Percentiles rank a stretch among this genome's conserved stretches.
Evolutionary conservation across 2,797 vertebrate genomes (phyloP).

Genomic region (Telmatherina bonti): DNA sequence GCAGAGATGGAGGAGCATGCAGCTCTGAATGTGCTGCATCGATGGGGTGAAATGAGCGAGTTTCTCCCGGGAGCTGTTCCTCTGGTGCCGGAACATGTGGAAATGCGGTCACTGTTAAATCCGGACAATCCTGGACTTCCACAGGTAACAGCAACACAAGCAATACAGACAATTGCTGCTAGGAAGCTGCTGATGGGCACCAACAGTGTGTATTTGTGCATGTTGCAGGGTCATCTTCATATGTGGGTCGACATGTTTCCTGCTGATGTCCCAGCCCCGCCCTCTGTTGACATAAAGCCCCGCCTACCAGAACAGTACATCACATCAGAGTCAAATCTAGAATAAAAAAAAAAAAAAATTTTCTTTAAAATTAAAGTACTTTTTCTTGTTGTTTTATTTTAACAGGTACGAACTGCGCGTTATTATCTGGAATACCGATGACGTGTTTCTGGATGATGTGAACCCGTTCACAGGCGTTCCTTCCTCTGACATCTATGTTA

Average conservation of each 20-base stretch:
- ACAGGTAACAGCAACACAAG: conserved; percentile 81
- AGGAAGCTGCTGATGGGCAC: background rate
- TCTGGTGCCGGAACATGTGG: conserved; percentile 93
- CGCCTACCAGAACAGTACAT: conserved; percentile 89
- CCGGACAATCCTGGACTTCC: conserved; percentile 86
- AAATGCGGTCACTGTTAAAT: conserved; percentile 88
- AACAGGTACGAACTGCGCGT: conserved; percentile 92
- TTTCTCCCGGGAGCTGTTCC: conserved; percentile 82
- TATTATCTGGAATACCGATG: conserved; percentile 94
- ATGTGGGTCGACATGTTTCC: conserved; percentile 99
- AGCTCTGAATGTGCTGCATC: conserved; percentile 88
- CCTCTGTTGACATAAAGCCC: conserved; percentile 92
- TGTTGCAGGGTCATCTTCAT: conserved; percentile 89
- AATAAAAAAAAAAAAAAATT: background rate
- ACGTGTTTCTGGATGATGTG: conserved; percentile 92
- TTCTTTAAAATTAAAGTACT: background rate
- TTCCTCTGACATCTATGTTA: conserved; percentile 95
- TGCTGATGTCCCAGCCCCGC: conserved; percentile 88
- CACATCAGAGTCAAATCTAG: background rate
- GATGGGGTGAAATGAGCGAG: conserved; percentile 92
- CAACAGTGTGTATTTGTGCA: conserved; percentile 2
- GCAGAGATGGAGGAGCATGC: conserved; percentile 87
- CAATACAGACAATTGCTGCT: background rate
- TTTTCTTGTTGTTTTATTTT: conserved; percentile 17
- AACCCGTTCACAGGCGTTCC: conserved; percentile 91